phyloP scores from a whole-genome alignment of 2,797 vertebrate genomes.

The Hydrocynus forskahlii region DNA sequence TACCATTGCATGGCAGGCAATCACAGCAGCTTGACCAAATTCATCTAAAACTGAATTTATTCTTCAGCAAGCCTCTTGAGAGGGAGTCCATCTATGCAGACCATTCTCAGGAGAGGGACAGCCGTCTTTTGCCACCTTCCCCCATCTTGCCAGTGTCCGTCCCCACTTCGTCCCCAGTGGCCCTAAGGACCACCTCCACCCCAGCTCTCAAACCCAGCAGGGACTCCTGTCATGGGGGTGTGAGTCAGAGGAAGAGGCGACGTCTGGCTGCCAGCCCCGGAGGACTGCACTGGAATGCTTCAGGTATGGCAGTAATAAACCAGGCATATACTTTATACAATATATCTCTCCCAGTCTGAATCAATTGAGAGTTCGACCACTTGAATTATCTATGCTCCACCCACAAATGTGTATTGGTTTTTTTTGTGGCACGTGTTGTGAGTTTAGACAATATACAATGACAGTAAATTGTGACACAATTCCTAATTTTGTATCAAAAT shows the following conservation, averaged over 20 bases:
- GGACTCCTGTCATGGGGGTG: constrained; percentile 48
- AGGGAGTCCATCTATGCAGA: constrained; percentile 60
- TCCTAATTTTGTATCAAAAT: not conserved
- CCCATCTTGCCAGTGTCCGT: constrained; percentile 45
- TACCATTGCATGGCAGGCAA: constrained; percentile 25
- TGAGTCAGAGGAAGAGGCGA: constrained; percentile 73
- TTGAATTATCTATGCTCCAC: not conserved
- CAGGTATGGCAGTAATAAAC: constrained; percentile 69
- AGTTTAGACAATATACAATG: not conserved
- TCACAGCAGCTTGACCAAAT: constrained; percentile 36
- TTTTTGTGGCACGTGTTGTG: not conserved
- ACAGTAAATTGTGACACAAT: not conserved
- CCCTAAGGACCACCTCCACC: constrained; percentile 65
- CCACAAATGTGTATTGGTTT: not conserved
- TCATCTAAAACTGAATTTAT: constrained; percentile 33
- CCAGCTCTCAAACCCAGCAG: constrained; percentile 44
- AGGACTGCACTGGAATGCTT: constrained; percentile 78
- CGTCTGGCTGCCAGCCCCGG: constrained; percentile 78
- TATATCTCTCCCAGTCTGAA: not conserved
- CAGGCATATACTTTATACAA: constrained; percentile 14
- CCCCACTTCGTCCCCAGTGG: constrained; percentile 56
- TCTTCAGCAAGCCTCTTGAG: constrained; percentile 64
- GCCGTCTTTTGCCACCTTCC: constrained; percentile 65
- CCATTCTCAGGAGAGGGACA: constrained; percentile 60
- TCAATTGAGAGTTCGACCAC: not conserved